Conservation (phyloP, 2,888 invertebrate species). For the Dolichopus griseipennis region DNA sequence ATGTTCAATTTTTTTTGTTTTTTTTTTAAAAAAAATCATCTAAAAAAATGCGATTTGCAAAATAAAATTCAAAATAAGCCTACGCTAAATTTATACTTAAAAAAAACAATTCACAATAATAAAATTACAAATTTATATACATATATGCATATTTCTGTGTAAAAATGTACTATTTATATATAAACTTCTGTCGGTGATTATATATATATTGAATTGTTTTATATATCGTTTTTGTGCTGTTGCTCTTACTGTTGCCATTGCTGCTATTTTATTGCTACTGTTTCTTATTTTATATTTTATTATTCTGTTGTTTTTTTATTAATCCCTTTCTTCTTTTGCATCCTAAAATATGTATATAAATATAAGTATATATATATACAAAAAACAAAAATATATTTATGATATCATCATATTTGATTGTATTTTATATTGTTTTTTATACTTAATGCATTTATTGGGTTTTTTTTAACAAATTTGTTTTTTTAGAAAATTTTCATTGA, state of each 20-base stretch:
- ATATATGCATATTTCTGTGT: no score
- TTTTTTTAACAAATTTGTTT: neutral
- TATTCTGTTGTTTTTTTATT: constrained; percentile 12
- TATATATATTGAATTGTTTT: neutral
- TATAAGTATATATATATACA: no score
- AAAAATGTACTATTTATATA: neutral
- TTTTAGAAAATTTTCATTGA: neutral
- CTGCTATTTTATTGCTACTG: constrained; percentile 8
- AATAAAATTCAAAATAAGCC: neutral
- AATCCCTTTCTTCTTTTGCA: neutral
- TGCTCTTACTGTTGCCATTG: neutral
- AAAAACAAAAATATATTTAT: no score
- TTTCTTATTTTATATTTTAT: neutral
- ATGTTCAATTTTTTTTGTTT: no score
- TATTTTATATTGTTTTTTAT: neutral
- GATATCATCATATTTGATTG: constrained; percentile 9
- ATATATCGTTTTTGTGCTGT: constrained; percentile 7
- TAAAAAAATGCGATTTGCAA: neutral
- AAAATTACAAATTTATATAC: no score
- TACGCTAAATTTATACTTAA: neutral
- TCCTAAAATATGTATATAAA: no score
- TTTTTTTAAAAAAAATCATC: neutral
- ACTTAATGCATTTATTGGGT: neutral
- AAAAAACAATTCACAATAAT: neutral
- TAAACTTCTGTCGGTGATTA: no score